Base-by-base conservation (phyloP, 2,797 vertebrate genomes). In the Gymnoscopelus braueri region DNA sequence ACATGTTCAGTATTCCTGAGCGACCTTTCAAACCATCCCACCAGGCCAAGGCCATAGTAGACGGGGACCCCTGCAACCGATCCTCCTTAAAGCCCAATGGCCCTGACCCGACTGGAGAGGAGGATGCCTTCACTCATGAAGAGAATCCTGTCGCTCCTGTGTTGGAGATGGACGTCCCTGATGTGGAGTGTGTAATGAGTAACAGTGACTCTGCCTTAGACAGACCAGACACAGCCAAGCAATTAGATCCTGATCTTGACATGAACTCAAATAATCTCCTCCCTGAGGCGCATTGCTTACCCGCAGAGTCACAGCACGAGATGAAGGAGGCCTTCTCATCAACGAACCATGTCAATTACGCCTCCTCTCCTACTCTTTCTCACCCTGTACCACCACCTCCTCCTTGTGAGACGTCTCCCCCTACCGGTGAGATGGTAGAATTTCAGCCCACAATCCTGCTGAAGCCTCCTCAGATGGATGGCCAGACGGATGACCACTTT, bases 141-240 rank as follows among this genome's bases (percentile, higher is more conserved):
- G 93, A 95, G 66, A 91, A 93, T 61, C 90, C 92, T 71, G 95
- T 93, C 0, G 93, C 94, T 69, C 76, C 84, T 0, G 93, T 94
- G 57, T 73, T 84, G 49, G 80, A 85, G 47, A 81, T 95, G 78
- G 94, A 96, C 74, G 96, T 94, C 75, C 88, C 94, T 0, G 89
- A 93, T 2, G 90, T 94, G 78, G 95, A 95, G 63, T 93, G 96
- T 12, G 94, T 94, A 24, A 90, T 97, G 35, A 96, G 98, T 83
- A 96, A 98, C 93, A 98, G 98, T 0, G 97, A 99, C 83, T 99
- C 98, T 0, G 91, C 95, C 67, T 92, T 99, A 78, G 97, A 97
- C 48, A 93, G 97, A 95, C 93, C 96, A 0, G 97, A 98, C 9
- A 86, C 95, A 3, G 91, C 95, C 0, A 49, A 98, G 61, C 88